These are phyloP conservation scores for Perdita meconis DNA, from an alignment of 2,888 invertebrate species.

Conservation along the genomic window DNA sequence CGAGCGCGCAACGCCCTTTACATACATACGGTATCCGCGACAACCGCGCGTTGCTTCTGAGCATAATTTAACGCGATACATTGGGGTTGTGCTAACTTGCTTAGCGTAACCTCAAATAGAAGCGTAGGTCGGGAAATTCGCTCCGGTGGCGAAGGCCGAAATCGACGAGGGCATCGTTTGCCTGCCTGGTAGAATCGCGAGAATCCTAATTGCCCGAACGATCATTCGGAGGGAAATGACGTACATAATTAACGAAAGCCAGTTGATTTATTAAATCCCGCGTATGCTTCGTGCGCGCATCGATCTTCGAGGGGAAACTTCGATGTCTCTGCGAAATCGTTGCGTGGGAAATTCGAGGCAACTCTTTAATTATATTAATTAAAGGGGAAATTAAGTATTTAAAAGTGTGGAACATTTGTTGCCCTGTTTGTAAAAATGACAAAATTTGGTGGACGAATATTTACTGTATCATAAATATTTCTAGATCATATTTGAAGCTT, in stretches of 20 bases:
- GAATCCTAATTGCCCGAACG: conserved; percentile 71
- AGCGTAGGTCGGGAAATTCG: conserved; percentile 84
- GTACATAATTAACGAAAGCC: conserved; percentile 58
- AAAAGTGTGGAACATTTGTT: too few relatives aligned
- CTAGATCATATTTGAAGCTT: too few relatives aligned
- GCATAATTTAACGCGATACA: conserved; percentile 84
- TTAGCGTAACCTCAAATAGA: conserved; percentile 83
- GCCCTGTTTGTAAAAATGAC: too few relatives aligned
- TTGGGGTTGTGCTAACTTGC: conserved; percentile 84
- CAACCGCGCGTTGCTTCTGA: conserved; percentile 78
- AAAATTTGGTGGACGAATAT: too few relatives aligned
- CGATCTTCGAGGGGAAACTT: conserved; percentile 7
- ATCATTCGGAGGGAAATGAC: conserved; percentile 69
- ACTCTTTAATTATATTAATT: neutral
- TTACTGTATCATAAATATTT: too few relatives aligned
- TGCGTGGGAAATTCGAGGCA: neutral
- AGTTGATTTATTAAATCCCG: conserved; percentile 53
- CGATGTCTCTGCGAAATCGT: neutral
- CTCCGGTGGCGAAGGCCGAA: conserved; percentile 76
- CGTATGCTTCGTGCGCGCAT: neutral
- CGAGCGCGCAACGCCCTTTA: conserved; percentile 13
- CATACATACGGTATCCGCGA: conserved; percentile 49
- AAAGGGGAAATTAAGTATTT: too few relatives aligned
- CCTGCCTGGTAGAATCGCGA: conserved; percentile 64
- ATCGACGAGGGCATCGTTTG: conserved; percentile 69